Evolutionary conservation across 2,113 vertebrate genomes (phyloP).

Genomic region (Hippocampus zosterae): DNA sequence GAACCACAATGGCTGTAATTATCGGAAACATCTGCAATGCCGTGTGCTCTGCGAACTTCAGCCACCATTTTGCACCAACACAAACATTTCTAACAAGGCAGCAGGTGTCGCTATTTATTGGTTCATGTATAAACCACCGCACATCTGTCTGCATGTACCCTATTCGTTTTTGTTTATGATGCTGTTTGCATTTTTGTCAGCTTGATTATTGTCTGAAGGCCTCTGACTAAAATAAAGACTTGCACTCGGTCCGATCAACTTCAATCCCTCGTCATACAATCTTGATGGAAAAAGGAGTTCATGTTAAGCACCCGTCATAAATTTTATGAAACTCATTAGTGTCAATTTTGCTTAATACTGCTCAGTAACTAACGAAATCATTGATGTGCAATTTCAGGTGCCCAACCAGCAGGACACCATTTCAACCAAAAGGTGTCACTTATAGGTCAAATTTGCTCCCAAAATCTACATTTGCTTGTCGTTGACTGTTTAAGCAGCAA

Average conservation of each 20-base stretch:
- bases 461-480: too few species aligned
- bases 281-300: too few species aligned
- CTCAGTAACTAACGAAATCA: neutral
- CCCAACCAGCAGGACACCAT: too few species aligned
- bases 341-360: neutral
- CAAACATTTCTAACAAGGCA: conserved; percentile 13
- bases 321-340: neutral
- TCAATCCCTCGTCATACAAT: neutral
- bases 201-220: neutral
- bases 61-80: conserved; percentile 15
- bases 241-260: neutral
- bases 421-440: too few species aligned
- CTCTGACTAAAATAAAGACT: neutral
- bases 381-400: too few species aligned
- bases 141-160: conserved; percentile 8
- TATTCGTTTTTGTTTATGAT: neutral
- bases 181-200: neutral
- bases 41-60: conserved; percentile 37
- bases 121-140: conserved; percentile 7
- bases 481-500: too few species aligned
- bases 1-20: conserved; percentile 27
- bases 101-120: conserved; percentile 28
- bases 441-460: too few species aligned
- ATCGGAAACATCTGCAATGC: conserved; percentile 35
- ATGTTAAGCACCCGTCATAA: neutral